Base-by-base conservation (phyloP, 2,797 vertebrate genomes). In the Cygnus olor region DNA sequence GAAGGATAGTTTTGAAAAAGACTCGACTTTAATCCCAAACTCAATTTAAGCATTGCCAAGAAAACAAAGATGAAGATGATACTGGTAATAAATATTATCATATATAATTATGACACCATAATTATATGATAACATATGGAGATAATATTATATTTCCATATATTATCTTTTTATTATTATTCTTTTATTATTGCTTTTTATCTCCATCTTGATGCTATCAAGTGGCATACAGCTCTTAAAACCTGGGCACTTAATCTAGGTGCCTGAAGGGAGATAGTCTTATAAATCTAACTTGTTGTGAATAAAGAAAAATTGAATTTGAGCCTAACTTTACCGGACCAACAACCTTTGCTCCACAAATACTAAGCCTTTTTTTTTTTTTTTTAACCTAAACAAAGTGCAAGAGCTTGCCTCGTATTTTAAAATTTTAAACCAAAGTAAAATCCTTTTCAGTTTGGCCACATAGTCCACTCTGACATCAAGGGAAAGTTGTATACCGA, bases 371-470 rank as follows among this genome's bases (percentile, higher is more conserved):
- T 47, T 24, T 11, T 42, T 10, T 20, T 45, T 45, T 45, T 47
- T 6, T 90, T 91, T 71, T 54, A 80, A 80, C 27, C 24, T 42
- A 68, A 82, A 51, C 7, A 16, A 87, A 80, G 54, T 34, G 58
- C 19, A 81, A 84, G 68, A 84, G 68, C 79, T 74, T 93, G 77
- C 61, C 2, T 8, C 57, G 45, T 90, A 74, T 87, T 93, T 94
- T 87, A 95, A 95, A 85, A 22, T 0, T 81, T 95, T 93, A 53
- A 70, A 53, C 32, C 16, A 54, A 45, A 73, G 60, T 49, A 49
- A 49, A 49, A 49, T 24, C 80, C 90, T 94, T 82, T 93, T 65
- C 84, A 85, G 84, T 49, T 72, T 82, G 76, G 61, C 90, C 86
- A 70, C 74, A 70, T n/a, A 89, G 68, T 49, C 28, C 1, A 14